Conservation (phyloP, 2,113 vertebrate species). For the Mohoua ochrocephala region DNA sequence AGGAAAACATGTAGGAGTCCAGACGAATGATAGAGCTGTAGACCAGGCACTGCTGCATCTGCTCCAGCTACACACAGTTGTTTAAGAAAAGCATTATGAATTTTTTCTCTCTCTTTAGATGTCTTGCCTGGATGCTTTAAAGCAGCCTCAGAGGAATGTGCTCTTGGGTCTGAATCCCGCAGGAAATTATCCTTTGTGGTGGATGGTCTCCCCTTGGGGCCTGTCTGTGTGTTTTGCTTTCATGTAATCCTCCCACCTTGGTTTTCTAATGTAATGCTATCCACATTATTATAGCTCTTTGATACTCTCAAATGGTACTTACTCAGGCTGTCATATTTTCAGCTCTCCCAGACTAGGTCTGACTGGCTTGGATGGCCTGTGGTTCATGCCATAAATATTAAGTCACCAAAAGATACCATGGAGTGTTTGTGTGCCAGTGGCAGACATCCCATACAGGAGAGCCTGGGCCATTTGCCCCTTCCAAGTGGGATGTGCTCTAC, state of each 20-base stretch:
- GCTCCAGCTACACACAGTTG: slow-evolving; percentile 25
- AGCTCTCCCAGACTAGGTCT: slow-evolving; percentile 10
- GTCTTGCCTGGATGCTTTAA: slow-evolving; percentile 61
- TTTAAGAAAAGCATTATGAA: slow-evolving; percentile 26
- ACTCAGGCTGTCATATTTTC: slow-evolving; percentile 30
- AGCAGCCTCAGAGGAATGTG: slow-evolving; percentile 56
- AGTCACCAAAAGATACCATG: neutral
- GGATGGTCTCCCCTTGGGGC: slow-evolving; percentile 52
- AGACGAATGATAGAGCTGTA: slow-evolving; percentile 11
- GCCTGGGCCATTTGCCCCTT: neutral
- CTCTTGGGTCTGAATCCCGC: slow-evolving; percentile 50
- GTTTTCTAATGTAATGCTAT: slow-evolving; percentile 54
- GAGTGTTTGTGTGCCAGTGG: neutral
- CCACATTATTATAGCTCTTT: slow-evolving; percentile 54
- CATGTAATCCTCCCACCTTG: slow-evolving; percentile 56
- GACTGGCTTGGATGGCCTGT: slow-evolving; percentile 9
- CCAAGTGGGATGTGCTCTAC: neutral
- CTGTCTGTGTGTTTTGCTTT: slow-evolving; percentile 60
- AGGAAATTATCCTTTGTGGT: slow-evolving; percentile 64
- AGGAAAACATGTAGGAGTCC: slow-evolving; percentile 38
- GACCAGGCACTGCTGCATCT: neutral
- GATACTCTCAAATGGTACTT: slow-evolving; percentile 42
- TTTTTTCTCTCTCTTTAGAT: slow-evolving; percentile 50
- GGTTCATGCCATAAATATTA: slow-evolving; percentile 22
- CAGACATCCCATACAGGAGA: neutral